Evolutionary conservation across 2,797 vertebrate genomes (phyloP).

Genomic region (Hydrolagus colliei): DNA sequence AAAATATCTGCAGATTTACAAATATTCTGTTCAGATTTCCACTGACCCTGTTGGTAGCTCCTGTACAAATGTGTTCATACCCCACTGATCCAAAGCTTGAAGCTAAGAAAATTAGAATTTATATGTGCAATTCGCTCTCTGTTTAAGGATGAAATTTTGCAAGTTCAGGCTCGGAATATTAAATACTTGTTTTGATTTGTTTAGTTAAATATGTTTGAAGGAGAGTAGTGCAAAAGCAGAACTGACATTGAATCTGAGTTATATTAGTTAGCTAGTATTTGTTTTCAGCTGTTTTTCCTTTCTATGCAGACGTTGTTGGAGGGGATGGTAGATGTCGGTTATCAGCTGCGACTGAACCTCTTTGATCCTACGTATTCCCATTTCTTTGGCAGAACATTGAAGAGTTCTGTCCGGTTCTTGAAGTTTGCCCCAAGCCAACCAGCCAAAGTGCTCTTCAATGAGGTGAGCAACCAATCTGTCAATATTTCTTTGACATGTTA

Average conservation of each 20-base stretch:
- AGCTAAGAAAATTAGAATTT: too few relatives aligned
- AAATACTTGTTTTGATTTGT: too few relatives aligned
- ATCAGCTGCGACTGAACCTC: constrained; percentile 72
- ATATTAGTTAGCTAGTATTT: not conserved
- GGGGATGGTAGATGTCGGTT: constrained; percentile 44
- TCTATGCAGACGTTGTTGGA: constrained; percentile 44
- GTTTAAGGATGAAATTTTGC: too few relatives aligned
- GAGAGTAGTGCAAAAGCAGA: not conserved
- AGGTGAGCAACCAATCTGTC: constrained; percentile 58
- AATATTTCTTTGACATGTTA: not conserved
- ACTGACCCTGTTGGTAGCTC: not conserved
- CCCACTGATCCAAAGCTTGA: too few relatives aligned
- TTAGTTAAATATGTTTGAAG: too few relatives aligned
- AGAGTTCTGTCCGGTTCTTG: constrained; percentile 50
- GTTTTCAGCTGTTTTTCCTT: not conserved
- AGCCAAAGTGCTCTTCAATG: constrained; percentile 58
- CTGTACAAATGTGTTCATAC: not conserved
- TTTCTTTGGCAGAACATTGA: constrained; percentile 88
- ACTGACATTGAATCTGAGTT: not conserved
- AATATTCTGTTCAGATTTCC: not conserved
- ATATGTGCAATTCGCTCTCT: too few relatives aligned
- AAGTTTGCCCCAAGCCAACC: constrained; percentile 35
- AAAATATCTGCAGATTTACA: not conserved
- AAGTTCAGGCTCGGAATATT: too few relatives aligned
- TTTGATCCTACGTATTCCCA: constrained; percentile 71